Base-by-base conservation (phyloP, 2,888 invertebrate species). In the Incurvaria masculella region DNA sequence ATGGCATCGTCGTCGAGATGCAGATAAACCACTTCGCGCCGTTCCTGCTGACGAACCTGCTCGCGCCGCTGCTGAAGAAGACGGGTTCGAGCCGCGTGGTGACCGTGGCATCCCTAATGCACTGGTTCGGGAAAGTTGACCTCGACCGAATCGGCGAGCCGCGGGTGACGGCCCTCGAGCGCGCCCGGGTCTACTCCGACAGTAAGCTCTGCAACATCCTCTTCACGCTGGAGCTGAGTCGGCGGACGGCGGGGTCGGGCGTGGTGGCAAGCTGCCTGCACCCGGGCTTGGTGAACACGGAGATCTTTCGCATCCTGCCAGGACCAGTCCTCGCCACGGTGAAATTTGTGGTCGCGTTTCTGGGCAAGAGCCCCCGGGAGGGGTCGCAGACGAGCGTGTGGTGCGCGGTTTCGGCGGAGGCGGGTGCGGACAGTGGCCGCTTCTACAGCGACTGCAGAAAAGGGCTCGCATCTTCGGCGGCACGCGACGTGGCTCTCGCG, bases 241-340 rank as follows among this genome's bases (percentile, higher is more conserved):
- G 41, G 17, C 46, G 46, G 11, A 14, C 14, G 11, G 23, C 23
- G 26, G 78, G 67, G 2, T 66, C 69, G 0, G 85, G 84, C 1
- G 85, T 94, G 0, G 87, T 86, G 0, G 91, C 85, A 0, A 94
- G 94, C 65, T 89, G 87, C 56, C 69, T 94, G 11, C 93, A 94
- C 69, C 94, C 94, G 0, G 94, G 94, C 0, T 84, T 91, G 69
- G 88, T 93, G 21, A 87, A 89, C 62, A 89, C 89, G 0, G 87
- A 87, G 8, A 85, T 92, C 46, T 91, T 91, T 82, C 81, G 86
- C 47, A 88, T 88, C 82, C 69, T 86, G 1, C 78, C 5, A 18
- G 11, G 33, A 6, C 3, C 33, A 33, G 4, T 33, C 8, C 8
- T n/a, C 14, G 3, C 8, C 33, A 14, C 11, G 6, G 8, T 14